phyloP scores from a whole-genome alignment of 2,797 vertebrate genomes.

The Acrocephalus scirpaceus region DNA sequence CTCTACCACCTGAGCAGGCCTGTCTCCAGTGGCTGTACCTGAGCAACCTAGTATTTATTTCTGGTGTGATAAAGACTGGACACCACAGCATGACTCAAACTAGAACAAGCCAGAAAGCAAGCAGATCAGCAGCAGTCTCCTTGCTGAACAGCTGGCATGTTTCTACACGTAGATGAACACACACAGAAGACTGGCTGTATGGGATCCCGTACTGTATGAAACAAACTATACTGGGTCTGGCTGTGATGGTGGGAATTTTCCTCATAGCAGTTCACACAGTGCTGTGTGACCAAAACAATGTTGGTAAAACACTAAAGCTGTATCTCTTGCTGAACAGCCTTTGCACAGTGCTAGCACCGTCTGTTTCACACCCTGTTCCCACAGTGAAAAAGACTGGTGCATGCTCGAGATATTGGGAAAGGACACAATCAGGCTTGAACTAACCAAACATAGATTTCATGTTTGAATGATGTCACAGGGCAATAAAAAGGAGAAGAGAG shows the following conservation, averaged over 20 bases:
- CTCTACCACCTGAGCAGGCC: background rate
- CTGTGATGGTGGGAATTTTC: background rate
- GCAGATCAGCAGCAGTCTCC: background rate
- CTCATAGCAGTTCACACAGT: background rate
- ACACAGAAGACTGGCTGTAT: background rate
- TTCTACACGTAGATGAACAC: background rate
- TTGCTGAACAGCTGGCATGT: background rate
- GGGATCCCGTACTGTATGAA: background rate
- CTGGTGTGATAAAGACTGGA: background rate
- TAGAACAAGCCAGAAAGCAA: background rate
- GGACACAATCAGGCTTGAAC: background rate
- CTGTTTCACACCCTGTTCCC: background rate
- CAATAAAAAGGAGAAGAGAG: background rate
- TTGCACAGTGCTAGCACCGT: background rate
- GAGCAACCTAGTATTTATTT: background rate
- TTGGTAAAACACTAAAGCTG: background rate
- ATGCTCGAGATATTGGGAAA: background rate
- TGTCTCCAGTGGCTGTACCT: background rate
- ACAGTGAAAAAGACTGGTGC: fast-evolving
- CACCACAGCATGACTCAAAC: background rate
- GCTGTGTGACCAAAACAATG: background rate
- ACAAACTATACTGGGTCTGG: background rate
- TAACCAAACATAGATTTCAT: background rate
- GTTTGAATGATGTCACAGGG: fast-evolving
- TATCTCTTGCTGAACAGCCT: background rate